Evolutionary conservation across 1,140 invertebrate species (phyloP), one percentile per base, ranked within the genome.

Genomic region (Stegodyphus mimosarum): DNA sequence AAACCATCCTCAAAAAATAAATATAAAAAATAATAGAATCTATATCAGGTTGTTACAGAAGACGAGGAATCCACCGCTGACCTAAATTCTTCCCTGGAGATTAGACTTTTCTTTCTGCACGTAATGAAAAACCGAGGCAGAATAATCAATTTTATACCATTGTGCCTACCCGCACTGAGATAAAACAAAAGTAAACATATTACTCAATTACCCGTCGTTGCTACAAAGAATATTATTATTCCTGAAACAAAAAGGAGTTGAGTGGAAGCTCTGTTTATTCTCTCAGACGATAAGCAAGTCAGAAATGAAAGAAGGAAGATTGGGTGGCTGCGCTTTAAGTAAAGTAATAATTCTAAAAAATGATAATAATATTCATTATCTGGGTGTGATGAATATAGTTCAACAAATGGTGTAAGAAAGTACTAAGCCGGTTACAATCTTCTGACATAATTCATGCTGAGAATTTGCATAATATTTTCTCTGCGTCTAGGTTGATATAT

Each of bases 161-260:
- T 18, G 10, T 18, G 15, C 15, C 48, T 66, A 66, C 49, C 18
- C 33, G 13, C 7, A 18, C 60, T 15, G 5, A 15, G n/a, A 4
- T 1, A 63, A 52, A 77, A 67, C 75, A 77, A 77, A 77, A 77
- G 63, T 67, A 67, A 77, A 77, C 75, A 77, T 67, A 77, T 77
- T 67, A 77, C 75, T 77, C 75, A 77, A 77, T 77, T 67, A 77
- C 49, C 33, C 33, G 33, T 15, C 75, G 48, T 13, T 66, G 75
- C 17, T 7, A 49, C 6, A 15, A 2, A 63, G 49, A n/a, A 4
- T 0, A 66, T 49, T 50, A 77, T 17, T 49, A 50, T 11, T 60
- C 15, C 55, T 11, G 55, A 77, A 66, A 5, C 6, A 18, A 7
- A 53, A 67, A 77, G 48, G 6, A 55, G 72, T 55, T 15, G 48